Evolutionary conservation across 2,113 vertebrate species (phyloP).

Genomic region (Pipra filicauda): DNA sequence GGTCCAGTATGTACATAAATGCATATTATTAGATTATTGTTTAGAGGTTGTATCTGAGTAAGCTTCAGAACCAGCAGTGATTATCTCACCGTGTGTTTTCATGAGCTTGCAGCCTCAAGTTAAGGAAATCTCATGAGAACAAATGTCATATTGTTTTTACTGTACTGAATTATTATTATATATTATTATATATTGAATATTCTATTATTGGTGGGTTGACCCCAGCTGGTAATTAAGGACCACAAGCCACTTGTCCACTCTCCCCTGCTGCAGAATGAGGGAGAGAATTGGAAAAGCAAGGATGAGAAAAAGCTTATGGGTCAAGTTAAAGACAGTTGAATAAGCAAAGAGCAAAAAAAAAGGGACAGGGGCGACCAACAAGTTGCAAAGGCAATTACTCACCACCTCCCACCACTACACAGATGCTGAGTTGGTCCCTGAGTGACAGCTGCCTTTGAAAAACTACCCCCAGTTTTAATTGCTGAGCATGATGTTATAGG

Average conservation of each 20-base stretch:
- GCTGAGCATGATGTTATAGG: not conserved
- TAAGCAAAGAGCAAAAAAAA: not conserved
- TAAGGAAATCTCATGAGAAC: not conserved
- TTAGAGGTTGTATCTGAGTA: not conserved
- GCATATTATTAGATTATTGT: not conserved
- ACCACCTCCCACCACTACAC: not conserved
- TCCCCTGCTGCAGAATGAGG: not conserved
- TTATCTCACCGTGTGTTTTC: not conserved
- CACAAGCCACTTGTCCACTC: not conserved
- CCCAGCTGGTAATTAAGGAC: not conserved
- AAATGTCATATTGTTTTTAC: not conserved
- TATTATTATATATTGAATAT: too few species aligned
- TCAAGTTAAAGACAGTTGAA: not conserved
- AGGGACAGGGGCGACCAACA: accelerated
- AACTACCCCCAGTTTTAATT: not conserved
- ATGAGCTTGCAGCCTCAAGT: not conserved
- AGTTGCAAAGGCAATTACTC: not conserved
- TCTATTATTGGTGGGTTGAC: not conserved
- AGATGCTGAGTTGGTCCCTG: not conserved
- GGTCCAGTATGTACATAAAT: not conserved
- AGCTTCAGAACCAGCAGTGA: not conserved
- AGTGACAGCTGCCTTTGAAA: not conserved
- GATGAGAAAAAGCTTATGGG: not conserved
- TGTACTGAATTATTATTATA: not conserved
- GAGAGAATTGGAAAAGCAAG: not conserved